Base-by-base conservation (phyloP, 35 echinoderm and acorn worm genomes). In the Holothuria glaberrima region DNA sequence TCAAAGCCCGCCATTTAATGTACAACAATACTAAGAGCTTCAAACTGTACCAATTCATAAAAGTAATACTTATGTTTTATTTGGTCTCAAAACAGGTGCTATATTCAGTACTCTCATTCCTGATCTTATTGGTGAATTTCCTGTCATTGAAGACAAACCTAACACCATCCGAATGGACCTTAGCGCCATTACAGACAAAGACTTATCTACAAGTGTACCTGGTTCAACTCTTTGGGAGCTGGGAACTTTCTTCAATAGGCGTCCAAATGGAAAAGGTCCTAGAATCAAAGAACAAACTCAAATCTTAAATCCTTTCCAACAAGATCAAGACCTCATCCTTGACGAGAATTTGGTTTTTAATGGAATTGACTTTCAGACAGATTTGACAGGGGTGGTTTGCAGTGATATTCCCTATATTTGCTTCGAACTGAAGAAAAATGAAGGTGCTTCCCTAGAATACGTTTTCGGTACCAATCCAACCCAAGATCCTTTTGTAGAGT, bases 401-500 rank as follows among this genome's bases (percentile, higher is more conserved):
- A 68, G 66, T 63, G 90, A 95, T 18, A 88, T 88, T 29, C 91
- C 54, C 5, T 95, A 86, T 63, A 80, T 96, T 32, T 96, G 94
- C 75, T 80, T 78, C 28, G 91, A 96, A 60, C 91, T 96, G 61
- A 84, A 71, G 46, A 96, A 96, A 88, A 93, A 96, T 57, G 35
- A 33, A 32, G 64, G 24, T 12, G 79, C 94, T 7, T 73, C 70
- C 54, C 63, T 90, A 12, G 56, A 90, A 61, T 96, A 92, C 28
- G 44, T 67, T 6, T 96, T 96, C 71, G 90, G 89, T 35, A 92
- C 94, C 18, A 71, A 69, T 36, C 94, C 94, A 62, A 76, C 82
- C 18, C 87, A 96, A 32, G 82, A 88, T 19, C 91, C 88, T 30
- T 88, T 92, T 27, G 88, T 89, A 44, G 74, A 82, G 26, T 96